Conservation (phyloP, 2,113 vertebrate genomes). For the Lethenteron camtschaticum region DNA sequence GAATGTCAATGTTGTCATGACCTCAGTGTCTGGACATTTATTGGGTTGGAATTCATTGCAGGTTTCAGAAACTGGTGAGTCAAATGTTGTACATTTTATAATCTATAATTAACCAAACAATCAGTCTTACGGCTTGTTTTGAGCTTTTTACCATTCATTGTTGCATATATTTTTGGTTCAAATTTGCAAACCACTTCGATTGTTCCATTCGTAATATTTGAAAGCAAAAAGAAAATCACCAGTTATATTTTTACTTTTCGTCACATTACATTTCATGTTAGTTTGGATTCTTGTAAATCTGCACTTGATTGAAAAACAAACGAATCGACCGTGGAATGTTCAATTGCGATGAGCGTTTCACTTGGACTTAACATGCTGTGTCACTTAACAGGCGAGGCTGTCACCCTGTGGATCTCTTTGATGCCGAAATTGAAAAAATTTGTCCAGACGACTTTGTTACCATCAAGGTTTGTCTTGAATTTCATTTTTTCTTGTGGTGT, state of each 20-base stretch:
- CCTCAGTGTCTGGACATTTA: constrained; percentile 81
- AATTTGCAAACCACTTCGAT: too few species aligned
- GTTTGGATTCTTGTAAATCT: too few species aligned
- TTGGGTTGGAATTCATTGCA: constrained; percentile 54
- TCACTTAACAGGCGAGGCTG: constrained; percentile 52
- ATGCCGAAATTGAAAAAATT: constrained; percentile 69
- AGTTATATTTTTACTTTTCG: too few species aligned
- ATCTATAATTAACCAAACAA: not conserved
- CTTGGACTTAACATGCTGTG: constrained; percentile 8
- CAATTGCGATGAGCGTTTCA: too few species aligned
- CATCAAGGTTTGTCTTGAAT: constrained; percentile 44
- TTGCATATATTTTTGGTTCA: too few species aligned
- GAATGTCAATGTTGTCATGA: constrained; percentile 68
- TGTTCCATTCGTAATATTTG: too few species aligned
- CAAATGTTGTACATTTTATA: not conserved
- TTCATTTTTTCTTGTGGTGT: not conserved
- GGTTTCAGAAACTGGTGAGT: constrained; percentile 68
- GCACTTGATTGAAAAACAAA: too few species aligned
- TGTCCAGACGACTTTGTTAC: constrained; percentile 69
- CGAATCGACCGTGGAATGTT: too few species aligned
- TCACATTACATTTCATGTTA: too few species aligned
- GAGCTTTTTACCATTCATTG: too few species aligned
- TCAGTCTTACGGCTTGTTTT: too few species aligned
- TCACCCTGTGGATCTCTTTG: constrained; percentile 70
- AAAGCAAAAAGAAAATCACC: too few species aligned